Conservation (phyloP, 1,140 invertebrate genomes). For the Agrypnia vestita region DNA sequence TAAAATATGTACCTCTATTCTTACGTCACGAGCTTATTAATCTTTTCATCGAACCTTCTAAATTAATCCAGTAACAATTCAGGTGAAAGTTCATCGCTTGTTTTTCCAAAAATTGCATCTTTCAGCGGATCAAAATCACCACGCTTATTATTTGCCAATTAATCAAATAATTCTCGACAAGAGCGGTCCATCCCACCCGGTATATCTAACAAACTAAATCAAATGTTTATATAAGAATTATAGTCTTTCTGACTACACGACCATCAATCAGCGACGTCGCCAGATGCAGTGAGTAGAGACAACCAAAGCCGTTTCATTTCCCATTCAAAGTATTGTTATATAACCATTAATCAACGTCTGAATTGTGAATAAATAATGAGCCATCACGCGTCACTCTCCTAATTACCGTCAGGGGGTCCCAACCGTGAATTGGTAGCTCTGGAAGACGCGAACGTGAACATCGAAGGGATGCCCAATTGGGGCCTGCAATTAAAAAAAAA, state of each 20-base stretch:
- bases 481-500: no score
- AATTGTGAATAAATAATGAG: slow-evolving; percentile 57
- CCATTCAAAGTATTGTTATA: slow-evolving; percentile 59
- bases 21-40: no score
- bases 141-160: no score
- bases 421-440: slow-evolving; percentile 36
- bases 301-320: slow-evolving; percentile 40
- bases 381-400: slow-evolving; percentile 52
- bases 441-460: neutral
- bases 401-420: slow-evolving; percentile 52
- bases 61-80: no score
- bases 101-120: no score
- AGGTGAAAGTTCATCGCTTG: no score
- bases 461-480: neutral
- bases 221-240: slow-evolving; percentile 41
- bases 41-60: no score
- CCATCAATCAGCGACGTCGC: slow-evolving; percentile 42
- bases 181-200: neutral
- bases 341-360: slow-evolving; percentile 59
- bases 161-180: no score
- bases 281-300: slow-evolving; percentile 46
- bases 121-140: no score
- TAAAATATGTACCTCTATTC: no score
- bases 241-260: neutral
- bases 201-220: slow-evolving; percentile 19